These are phyloP conservation scores for Alexandromys fortis DNA, from an alignment of 2,113 vertebrate species.

Conservation along the genomic window DNA sequence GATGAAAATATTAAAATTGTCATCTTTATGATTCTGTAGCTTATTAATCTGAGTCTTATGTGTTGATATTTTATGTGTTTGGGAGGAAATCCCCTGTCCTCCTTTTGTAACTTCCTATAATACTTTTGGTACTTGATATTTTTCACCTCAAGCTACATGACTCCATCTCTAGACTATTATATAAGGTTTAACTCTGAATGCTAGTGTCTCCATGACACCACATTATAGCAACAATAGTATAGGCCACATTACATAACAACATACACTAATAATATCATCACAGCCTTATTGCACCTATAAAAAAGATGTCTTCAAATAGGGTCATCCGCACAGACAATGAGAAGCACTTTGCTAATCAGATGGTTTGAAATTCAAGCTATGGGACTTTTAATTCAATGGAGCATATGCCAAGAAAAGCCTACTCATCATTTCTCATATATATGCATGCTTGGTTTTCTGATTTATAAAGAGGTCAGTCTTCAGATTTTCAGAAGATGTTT, in stretches of 20 bases:
- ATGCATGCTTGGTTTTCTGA: background rate
- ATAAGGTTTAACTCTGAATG: background rate
- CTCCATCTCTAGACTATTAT: background rate
- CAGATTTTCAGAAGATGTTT: conserved; percentile 19
- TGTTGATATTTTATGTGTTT: background rate
- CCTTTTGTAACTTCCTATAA: background rate
- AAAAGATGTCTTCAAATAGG: background rate
- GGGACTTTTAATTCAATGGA: background rate
- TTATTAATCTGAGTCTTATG: background rate
- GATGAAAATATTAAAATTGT: background rate
- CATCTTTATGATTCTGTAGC: background rate
- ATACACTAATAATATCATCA: background rate
- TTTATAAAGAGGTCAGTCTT: background rate
- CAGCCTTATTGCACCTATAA: background rate
- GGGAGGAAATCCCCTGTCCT: background rate
- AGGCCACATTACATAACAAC: background rate
- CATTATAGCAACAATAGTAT: fast-evolving
- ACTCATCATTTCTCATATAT: background rate
- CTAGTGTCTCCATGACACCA: background rate
- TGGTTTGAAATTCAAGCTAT: background rate
- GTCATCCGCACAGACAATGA: background rate
- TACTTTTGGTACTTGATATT: too few species aligned
- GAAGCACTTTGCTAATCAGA: background rate
- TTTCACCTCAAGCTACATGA: too few species aligned
- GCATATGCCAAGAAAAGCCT: background rate